Evolutionary conservation across 2,797 vertebrate species (phyloP).

Genomic region (Threskiornis aethiopicus): DNA sequence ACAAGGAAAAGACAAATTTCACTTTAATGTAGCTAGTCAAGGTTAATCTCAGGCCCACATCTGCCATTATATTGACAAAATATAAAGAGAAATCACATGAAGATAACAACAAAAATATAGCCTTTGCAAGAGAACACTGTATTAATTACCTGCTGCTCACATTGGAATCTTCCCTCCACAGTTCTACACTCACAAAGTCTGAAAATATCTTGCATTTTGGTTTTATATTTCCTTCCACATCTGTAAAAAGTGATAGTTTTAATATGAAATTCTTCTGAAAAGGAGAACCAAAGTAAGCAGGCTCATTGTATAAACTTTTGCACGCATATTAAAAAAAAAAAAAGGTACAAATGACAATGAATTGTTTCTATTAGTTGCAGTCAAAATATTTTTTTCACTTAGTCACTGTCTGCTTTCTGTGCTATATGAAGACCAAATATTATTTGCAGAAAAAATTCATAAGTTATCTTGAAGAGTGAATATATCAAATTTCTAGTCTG

Average conservation of each 20-base stretch:
- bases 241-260: not conserved
- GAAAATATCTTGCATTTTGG: not conserved
- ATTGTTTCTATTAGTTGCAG: not conserved
- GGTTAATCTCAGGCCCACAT: not conserved
- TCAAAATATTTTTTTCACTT: not conserved
- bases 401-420: not conserved
- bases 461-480: not conserved
- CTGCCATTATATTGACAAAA: not conserved
- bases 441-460: not conserved
- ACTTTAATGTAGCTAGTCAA: not conserved
- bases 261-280: not conserved
- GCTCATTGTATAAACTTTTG: not conserved
- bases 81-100: not conserved
- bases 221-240: not conserved
- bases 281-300: not conserved
- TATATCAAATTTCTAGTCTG: not conserved
- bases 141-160: not conserved
- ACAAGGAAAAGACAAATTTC: slow-evolving; percentile 22
- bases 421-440: not conserved
- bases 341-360: not conserved
- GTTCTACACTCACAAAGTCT: not conserved
- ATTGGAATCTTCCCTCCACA: not conserved
- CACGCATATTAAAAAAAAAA: not conserved
- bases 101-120: not conserved
- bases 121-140: not conserved